Evolutionary conservation across 2,113 vertebrate species (phyloP).

Genomic region (Machaerirhynchus nigripectus): DNA sequence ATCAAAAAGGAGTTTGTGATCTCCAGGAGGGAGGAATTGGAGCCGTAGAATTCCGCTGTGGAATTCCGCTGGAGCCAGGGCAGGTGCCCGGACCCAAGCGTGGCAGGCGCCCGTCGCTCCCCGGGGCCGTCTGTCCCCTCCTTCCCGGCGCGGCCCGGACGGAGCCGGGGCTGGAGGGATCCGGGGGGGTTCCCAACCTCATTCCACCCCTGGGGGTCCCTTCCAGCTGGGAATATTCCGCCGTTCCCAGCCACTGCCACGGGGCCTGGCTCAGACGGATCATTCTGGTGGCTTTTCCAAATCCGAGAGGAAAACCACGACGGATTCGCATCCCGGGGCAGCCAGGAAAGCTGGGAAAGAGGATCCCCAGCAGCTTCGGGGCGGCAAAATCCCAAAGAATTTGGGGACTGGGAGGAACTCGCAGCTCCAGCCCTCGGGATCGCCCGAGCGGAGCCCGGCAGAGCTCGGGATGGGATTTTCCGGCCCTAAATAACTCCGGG

Average conservation of each 20-base stretch:
- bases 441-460: rapidly evolving
- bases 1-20: background rate
- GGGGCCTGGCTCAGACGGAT: background rate
- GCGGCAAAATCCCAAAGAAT: background rate
- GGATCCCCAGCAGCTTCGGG: background rate
- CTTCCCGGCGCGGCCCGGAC: background rate
- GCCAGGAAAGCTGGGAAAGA: background rate
- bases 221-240: background rate
- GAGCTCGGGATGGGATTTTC: background rate
- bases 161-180: background rate
- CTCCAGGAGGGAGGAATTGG: background rate
- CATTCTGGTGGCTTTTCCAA: background rate
- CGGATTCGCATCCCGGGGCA: background rate
- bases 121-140: rapidly evolving
- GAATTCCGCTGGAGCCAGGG: background rate
- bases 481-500: background rate
- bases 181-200: background rate
- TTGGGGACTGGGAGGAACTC: background rate
- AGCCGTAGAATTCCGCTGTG: background rate
- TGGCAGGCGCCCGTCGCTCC: background rate
- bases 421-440: background rate
- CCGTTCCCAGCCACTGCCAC: rapidly evolving
- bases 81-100: background rate
- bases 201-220: no score
- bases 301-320: background rate